Conservation (phyloP, 2,888 invertebrate species). For the Sesamia inferens region DNA sequence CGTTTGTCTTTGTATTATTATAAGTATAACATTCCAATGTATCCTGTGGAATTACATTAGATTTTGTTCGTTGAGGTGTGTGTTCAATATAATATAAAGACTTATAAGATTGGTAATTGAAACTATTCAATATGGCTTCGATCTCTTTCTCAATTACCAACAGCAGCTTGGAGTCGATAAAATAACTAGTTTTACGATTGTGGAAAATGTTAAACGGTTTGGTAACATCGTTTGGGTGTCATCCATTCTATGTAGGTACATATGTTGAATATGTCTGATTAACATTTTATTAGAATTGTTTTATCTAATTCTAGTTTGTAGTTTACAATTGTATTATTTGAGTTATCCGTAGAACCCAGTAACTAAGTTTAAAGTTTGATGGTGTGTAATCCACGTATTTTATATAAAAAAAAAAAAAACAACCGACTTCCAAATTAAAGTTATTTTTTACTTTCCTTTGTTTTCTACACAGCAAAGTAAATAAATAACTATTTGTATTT, state of each 20-base stretch:
- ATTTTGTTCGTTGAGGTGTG: constrained; percentile 2
- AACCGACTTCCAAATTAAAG: too few relatives aligned
- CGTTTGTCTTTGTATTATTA: background rate
- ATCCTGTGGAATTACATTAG: background rate
- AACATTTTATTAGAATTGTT: background rate
- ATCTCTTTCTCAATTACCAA: background rate
- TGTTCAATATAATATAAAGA: background rate
- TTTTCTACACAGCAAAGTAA: too few relatives aligned
- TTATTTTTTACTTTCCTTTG: too few relatives aligned
- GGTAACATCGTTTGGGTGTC: constrained; percentile 3
- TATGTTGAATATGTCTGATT: background rate
- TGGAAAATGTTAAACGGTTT: constrained; percentile 35
- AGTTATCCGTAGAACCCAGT: background rate
- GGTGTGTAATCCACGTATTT: background rate
- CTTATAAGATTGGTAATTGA: constrained; percentile 16
- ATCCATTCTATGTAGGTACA: background rate
- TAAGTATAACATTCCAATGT: background rate
- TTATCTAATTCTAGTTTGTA: background rate
- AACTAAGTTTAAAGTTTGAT: background rate
- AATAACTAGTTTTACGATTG: constrained; percentile 31
- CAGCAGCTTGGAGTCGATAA: constrained; percentile 7
- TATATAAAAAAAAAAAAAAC: too few relatives aligned
- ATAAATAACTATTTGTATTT: too few relatives aligned
- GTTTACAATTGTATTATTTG: background rate
- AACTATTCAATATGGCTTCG: constrained; percentile 2